Percentiles rank a stretch among this genome's conserved stretches.
phyloP scores from a whole-genome alignment of 92 coral and sea anemone genomes.

The Virgularia gustaviana region DNA sequence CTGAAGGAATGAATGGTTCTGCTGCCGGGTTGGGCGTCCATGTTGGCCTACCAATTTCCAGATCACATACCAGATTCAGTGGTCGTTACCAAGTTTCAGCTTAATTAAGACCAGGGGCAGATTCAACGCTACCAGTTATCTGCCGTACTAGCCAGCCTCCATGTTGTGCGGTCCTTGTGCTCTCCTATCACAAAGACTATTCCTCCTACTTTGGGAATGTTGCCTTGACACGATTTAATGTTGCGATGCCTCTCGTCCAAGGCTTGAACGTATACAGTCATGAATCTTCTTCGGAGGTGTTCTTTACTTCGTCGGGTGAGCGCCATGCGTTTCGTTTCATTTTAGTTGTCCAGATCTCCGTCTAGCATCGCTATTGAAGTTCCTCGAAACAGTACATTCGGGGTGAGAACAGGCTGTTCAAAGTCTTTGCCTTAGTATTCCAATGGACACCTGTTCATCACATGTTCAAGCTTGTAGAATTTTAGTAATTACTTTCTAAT shows the following conservation, averaged over 20 bases:
- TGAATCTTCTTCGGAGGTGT: constrained; percentile 33
- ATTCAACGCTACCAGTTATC: no score
- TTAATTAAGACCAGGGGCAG: constrained; percentile 43
- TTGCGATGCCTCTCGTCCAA: constrained; percentile 42
- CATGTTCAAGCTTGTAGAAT: neutral
- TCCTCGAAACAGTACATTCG: neutral
- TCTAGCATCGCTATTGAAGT: constrained; percentile 11
- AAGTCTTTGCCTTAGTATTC: neutral
- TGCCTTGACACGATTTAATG: constrained; percentile 17
- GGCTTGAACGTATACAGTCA: constrained; percentile 47
- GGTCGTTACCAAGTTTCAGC: constrained; percentile 53
- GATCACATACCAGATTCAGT: constrained; percentile 49
- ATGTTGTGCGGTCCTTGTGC: constrained; percentile 43
- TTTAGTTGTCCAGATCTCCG: constrained; percentile 37
- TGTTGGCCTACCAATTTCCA: constrained; percentile 57
- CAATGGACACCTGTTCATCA: constrained; percentile 4
- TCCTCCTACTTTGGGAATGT: constrained; percentile 34
- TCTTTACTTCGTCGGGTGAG: constrained; percentile 35
- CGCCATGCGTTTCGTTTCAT: constrained; percentile 29
- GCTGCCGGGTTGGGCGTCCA: no score
- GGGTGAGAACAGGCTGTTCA: neutral
- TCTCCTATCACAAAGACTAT: constrained; percentile 48
- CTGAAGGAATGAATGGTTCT: no score
- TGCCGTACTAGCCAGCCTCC: constrained; percentile 57
- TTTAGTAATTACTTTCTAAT: neutral